phyloP scores from a whole-genome alignment of 2,888 invertebrate genomes.

The Lottia scabra region DNA sequence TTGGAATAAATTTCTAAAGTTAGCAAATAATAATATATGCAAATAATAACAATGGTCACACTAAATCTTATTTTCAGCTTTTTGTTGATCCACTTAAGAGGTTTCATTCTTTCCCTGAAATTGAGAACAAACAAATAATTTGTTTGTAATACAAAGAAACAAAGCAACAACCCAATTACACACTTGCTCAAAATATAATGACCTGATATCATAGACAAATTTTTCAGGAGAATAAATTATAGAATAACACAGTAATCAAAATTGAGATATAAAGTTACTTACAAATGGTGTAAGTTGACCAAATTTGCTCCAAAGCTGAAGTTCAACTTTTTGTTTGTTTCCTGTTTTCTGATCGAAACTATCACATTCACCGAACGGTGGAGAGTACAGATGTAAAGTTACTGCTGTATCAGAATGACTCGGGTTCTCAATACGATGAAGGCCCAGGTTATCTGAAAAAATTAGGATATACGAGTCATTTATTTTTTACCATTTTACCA shows the following conservation, averaged over 20 bases:
- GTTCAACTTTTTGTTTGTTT: constrained; percentile 77
- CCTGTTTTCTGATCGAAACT: constrained; percentile 94
- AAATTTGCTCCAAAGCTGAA: constrained; percentile 94
- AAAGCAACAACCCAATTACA: no score
- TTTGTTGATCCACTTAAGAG: not conserved
- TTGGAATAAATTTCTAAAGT: no score
- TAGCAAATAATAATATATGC: no score
- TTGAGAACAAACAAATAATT: not conserved
- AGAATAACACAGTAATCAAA: no score
- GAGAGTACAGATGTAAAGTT: constrained; percentile 94
- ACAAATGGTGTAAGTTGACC: constrained; percentile 78
- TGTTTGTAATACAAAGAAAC: no score
- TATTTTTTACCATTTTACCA: no score
- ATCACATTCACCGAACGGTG: constrained; percentile 88
- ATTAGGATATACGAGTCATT: not conserved
- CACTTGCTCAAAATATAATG: no score
- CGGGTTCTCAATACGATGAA: constrained; percentile 95
- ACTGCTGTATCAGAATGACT: constrained; percentile 90
- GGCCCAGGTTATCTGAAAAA: constrained; percentile 87
- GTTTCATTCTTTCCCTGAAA: constrained; percentile 24
- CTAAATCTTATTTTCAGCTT: not conserved
- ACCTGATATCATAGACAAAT: no score
- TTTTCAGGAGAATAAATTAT: no score
- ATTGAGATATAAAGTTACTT: no score
- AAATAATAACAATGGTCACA: no score